A percentile compares a stretch with the other conserved stretches of the same genome.
These are phyloP conservation scores for Eupleurogrammus muticus DNA, from an alignment of 2,797 vertebrate genomes.

Conservation along the genomic window DNA sequence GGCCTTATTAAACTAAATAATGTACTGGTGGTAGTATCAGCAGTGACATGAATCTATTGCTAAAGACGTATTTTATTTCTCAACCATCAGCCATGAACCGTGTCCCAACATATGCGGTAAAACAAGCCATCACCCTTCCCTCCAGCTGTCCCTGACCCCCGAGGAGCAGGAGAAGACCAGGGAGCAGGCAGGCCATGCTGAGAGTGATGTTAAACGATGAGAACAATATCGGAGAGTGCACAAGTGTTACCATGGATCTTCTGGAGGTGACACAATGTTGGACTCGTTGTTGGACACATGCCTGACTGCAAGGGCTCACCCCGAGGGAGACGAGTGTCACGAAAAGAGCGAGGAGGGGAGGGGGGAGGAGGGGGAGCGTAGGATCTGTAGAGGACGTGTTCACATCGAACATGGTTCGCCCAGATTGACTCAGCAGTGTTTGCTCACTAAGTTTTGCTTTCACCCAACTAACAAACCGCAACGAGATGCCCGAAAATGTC, in stretches of 20 bases:
- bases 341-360: conserved; percentile 1
- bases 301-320: conserved; percentile 41
- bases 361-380: not conserved
- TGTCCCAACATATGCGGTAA: conserved; percentile 17
- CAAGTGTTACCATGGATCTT: conserved; percentile 79
- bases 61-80: conserved; percentile 26
- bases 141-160: conserved; percentile 47
- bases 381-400: not conserved
- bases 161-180: conserved; percentile 28
- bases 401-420: conserved; percentile 2
- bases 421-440: not conserved
- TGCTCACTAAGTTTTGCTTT: not conserved
- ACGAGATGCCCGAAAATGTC: not conserved
- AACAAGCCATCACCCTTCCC: conserved; percentile 33
- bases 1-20: not conserved
- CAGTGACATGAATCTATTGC: not conserved
- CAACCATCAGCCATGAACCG: conserved; percentile 9
- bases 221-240: conserved; percentile 42
- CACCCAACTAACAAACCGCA: not conserved
- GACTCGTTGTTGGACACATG: conserved; percentile 48
- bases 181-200: conserved; percentile 47
- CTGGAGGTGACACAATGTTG: conserved; percentile 63
- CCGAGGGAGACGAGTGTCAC: conserved; percentile 42
- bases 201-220: conserved; percentile 60
- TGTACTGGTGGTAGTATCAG: not conserved